These are phyloP conservation scores for Tipula unca DNA, from an alignment of 2,888 invertebrate species.

Conservation along the genomic window DNA sequence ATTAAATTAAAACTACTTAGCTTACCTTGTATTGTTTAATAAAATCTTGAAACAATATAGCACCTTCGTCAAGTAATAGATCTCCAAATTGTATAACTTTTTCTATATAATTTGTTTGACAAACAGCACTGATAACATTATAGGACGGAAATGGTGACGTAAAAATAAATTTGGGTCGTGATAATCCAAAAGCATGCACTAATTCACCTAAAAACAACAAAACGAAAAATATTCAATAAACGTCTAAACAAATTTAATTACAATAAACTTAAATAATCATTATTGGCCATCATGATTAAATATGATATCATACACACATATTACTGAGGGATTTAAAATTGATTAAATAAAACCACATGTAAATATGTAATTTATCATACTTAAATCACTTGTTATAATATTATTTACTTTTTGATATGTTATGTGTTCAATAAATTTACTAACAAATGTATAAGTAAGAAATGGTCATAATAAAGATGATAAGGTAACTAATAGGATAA, in stretches of 20 bases:
- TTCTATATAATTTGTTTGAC: constrained; percentile 46
- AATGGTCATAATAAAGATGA: neutral
- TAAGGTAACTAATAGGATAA: neutral
- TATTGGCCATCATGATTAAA: neutral
- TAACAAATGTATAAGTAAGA: neutral
- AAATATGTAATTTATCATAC: neutral
- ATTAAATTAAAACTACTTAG: neutral
- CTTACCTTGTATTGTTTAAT: constrained; percentile 29
- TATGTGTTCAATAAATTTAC: neutral
- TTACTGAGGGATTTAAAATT: neutral
- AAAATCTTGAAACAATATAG: constrained; percentile 25
- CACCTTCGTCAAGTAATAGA: constrained; percentile 24
- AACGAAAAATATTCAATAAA: neutral
- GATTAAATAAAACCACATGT: neutral
- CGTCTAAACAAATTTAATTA: neutral
- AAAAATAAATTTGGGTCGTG: constrained; percentile 62
- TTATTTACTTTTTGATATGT: neutral
- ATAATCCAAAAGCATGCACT: constrained; percentile 56
- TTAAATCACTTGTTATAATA: neutral
- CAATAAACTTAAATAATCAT: neutral
- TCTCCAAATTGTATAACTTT: constrained; percentile 52
- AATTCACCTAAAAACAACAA: constrained; percentile 54
- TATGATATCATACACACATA: neutral
- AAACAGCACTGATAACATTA: constrained; percentile 45
- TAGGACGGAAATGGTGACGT: constrained; percentile 42